Base-by-base conservation (phyloP, 2,888 invertebrate genomes). In the Drosophila mulleri region DNA sequence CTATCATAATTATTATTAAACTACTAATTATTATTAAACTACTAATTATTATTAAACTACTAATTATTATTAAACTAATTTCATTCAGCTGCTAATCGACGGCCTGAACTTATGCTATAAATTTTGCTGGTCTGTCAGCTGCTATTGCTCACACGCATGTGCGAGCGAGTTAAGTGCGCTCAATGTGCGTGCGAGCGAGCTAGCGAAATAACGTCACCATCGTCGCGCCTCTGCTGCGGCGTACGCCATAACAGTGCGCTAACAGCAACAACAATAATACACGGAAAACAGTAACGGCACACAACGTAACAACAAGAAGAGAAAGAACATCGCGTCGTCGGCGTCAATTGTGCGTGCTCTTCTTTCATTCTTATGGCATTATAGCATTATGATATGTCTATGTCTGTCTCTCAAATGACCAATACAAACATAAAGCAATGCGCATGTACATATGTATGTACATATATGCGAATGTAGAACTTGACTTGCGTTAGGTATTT, bases 61-160 rank as follows among this genome's bases (percentile, higher is more conserved):
- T n/a, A n/a, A n/a, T n/a, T n/a, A n/a, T n/a, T n/a, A n/a, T n/a
- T n/a, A n/a, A n/a, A n/a, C n/a, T n/a, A n/a, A n/a, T n/a, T n/a
- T n/a, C n/a, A n/a, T 7, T 35, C 44, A 23, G 44, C 20, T 9
- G 32, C 35, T 57, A 18, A 37, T 14, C 2, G 41, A 8, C 41
- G 12, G 71, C 83, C 83, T 26, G 60, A 83, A 78, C 77, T 81
- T 83, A 86, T 80, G 83, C 86, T 57, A 50, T 48, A n/a, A 20
- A 29, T 20, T 32, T 32, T 6, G 7, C 29, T 9, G 29, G 42
- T 3, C 50, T 23, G 54, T 16, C 54, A 74, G 50, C 65, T 69
- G 74, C 14, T 48, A 29, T 18, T 11, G n/a, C 44, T 58, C 32
- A 60, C 53, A 78, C 68, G 74, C 79, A 78, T 68, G 69, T 78